Evolutionary conservation across 2,888 invertebrate species (phyloP), one percentile per base, ranked within the genome.

Genomic region (Eretmocerus hayati): DNA sequence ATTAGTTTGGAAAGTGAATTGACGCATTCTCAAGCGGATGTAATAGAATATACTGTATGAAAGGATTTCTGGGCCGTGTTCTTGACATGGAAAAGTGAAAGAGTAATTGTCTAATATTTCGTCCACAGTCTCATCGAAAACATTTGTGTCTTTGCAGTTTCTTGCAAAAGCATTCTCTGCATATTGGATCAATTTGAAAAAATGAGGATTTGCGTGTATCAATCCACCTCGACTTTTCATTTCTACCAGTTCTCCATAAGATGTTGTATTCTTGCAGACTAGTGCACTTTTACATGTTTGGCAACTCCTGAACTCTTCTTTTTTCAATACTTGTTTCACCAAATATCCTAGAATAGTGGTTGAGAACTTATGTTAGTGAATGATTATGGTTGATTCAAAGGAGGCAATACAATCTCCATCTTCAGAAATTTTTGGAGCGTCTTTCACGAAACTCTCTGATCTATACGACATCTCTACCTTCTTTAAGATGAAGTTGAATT

Each of bases 31-130:
- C n/a, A n/a, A n/a, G n/a, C n/a, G n/a, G n/a, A n/a, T n/a, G n/a
- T n/a, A n/a, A n/a, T 39, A 23, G 33, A 18, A 38, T 4, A 22
- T 31, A 20, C 23, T 4, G 19, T 54, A 30, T 6, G 21, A 6
- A 33, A 43, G n/a, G 30, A 53, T 45, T 58, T 59, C 46, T 4
- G n/a, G 11, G 41, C 55, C 58, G 54, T 42, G 81, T 78, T 50
- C 85, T 79, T 46, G 85, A 18, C 42, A 42, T 19, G 42, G 33
- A 42, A 42, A 42, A 22, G 47, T 49, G 31, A 54, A 54, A 2
- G 32, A 36, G 41, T 53, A 56, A 36, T 47, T 45, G n/a, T 53
- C 50, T 16, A 50, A 11, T 13, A 55, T 49, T 41, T 55, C 53
- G 26, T 55, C 51, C 4, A 49, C 15, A 5, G 47, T 52, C 2